Base-by-base conservation (phyloP, 2,888 invertebrate genomes). In the Coelopa pilipes region DNA sequence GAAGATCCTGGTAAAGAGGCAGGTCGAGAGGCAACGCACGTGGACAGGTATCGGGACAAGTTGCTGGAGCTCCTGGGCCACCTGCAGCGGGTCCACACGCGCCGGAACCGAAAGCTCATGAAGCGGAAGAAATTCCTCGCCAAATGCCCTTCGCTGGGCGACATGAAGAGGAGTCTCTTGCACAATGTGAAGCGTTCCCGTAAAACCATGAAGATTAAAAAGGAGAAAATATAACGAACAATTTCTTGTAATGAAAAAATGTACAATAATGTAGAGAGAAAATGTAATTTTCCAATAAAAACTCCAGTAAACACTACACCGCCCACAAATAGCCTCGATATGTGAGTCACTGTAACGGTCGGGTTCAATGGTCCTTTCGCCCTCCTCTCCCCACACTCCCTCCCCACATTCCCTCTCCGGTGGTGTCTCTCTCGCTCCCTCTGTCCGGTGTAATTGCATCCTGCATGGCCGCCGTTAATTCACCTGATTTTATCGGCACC, bases 31-130 rank as follows among this genome's bases (percentile, higher is more conserved):
- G 77, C 79, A 7, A 72, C 70, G 24, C 66, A 79, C 15, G 65
- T 84, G n/a, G 72, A 78, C 46, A 81, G 74, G 9, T 84, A 84
- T 53, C 79, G 82, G 9, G 15, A 76, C 7, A 65, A 81, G 62
- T 74, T 84, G 9, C 77, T 81, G 3, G 66, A 78, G 70, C 57
- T 80, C 74, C 15, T n/a, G 77, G 34, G 74, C 75, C 65, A 74
- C 79, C 76, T 82, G 63, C 75, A 79, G 60, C 82, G 78, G 76
- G 15, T 79, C 5, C 79, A 79, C 45, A 78, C 67, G 34, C 78
- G 77, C 0, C 80, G 79, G 72, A 78, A 69, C 34, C 78, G 77
- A 0, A 80, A 79, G 71, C 82, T 80, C 9, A 74, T 82, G 49
- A 82, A 80, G 49, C 80, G 82, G 0, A 70, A 70, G n/a, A 66